Evolutionary conservation across 2,797 vertebrate species (phyloP).

Genomic region (Anolis apletophallus): DNA sequence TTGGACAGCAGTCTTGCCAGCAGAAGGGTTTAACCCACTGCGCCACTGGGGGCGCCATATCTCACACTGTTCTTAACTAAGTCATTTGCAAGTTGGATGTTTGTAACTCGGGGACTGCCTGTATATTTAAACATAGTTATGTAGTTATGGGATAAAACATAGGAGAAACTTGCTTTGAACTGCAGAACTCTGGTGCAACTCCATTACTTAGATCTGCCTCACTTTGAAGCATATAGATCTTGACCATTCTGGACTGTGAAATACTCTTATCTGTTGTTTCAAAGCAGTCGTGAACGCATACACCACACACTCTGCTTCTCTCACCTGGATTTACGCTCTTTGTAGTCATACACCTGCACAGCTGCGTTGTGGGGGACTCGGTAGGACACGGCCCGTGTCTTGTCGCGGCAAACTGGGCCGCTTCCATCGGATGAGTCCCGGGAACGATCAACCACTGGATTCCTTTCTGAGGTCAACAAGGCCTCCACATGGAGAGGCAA

Average conservation of each 20-base stretch:
- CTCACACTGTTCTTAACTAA: no score
- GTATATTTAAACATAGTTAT: no score
- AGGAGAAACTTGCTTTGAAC: no score
- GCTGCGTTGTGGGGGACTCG: conserved; percentile 90
- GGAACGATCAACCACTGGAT: conserved; percentile 85
- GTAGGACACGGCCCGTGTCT: conserved; percentile 85
- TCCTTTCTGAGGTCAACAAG: conserved; percentile 76
- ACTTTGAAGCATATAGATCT: neutral
- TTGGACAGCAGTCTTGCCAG: no score
- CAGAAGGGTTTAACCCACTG: no score
- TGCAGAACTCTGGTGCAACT: no score
- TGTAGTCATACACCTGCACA: conserved; percentile 94
- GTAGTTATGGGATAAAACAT: no score
- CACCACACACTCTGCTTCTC: neutral
- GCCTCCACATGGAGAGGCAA: conserved; percentile 85
- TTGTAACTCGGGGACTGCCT: no score
- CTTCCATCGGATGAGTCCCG: neutral
- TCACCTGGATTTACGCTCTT: conserved; percentile 88
- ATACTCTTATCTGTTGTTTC: neutral
- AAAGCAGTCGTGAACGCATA: neutral
- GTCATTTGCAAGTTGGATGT: no score
- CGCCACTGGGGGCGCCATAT: no score
- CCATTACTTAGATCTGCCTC: no score
- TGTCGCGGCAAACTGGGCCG: conserved; percentile 55
- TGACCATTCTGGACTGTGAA: rapidly evolving